These are phyloP conservation scores for Sardina pilchardus DNA, from an alignment of 2,113 vertebrate species.

Conservation along the genomic window DNA sequence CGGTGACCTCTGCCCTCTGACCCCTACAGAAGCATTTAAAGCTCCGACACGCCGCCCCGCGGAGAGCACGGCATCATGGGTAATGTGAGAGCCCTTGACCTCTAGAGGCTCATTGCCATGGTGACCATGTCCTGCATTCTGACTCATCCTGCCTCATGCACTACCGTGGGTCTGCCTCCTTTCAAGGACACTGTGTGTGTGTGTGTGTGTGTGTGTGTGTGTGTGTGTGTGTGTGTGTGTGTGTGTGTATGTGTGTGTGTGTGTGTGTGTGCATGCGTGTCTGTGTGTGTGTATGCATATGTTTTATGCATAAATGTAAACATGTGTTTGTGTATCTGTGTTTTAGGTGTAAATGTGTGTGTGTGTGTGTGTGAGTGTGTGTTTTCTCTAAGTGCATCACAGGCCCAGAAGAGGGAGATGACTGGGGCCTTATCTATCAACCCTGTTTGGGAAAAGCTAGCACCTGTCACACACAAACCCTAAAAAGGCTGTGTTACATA, in stretches of 20 bases:
- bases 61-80: not conserved
- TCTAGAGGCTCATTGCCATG: not conserved
- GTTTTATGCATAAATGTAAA: not conserved
- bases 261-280: not conserved
- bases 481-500: conserved; percentile 21
- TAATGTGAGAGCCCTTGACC: conserved; percentile 10
- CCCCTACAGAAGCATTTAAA: conserved; percentile 10
- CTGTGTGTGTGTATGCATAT: not conserved
- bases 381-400: not conserved
- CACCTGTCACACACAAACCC: not conserved
- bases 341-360: not conserved
- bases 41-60: not conserved
- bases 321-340: not conserved
- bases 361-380: not conserved
- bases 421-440: not conserved
- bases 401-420: not conserved
- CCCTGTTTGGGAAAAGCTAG: not conserved
- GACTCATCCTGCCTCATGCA: not conserved
- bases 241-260: not conserved
- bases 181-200: not conserved
- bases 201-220: not conserved
- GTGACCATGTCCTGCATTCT: not conserved
- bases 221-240: not conserved
- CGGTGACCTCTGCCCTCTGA: not conserved
- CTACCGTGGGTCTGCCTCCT: too few relatives aligned